Evolutionary conservation across 2,888 invertebrate species (phyloP), one percentile per base, ranked within the genome.

Genomic region (Loripinus fragilis): DNA sequence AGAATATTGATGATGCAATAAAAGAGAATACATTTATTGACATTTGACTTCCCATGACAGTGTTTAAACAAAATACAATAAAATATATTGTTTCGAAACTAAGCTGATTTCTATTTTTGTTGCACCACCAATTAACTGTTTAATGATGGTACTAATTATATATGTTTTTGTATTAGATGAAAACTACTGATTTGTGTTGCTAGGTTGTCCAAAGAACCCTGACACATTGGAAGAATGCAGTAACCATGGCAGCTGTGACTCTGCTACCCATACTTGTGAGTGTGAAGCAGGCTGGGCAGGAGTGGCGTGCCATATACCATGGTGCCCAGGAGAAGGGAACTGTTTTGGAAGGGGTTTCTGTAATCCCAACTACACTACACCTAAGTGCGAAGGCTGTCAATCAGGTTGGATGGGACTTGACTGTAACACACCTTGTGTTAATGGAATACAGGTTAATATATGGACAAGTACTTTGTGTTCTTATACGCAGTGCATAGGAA

Each of bases 371-470:
- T 86, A 83, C 23, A 84, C 85, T 38, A 86, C 89, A 0, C 90
- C 90, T 0, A 60, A 73, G 5, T 90, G 90, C 78, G 65, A 72
- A 12, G 78, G 86, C 71, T 90, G 90, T 77, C 42, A 78, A 2
- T 76, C 72, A 0, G 83, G 81, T 33, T 90, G 89, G 89, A 88
- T 87, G 86, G 90, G 90, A 2, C 82, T 83, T 38, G 88, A 87
- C 5, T 90, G 90, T 78, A 81, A 83, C 67, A 89, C 90, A n/a
- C 88, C 88, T 0, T 90, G 90, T 79, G 72, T 86, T 2, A 80
- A 90, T 72, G 90, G 90, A 10, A 35, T 60, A 12, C 82, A 83
- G 41, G 67, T 83, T 25, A 25, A 25, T 52, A 3, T n/a, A n/a
- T n/a, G n/a, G n/a, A n/a, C n/a, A n/a, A n/a, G n/a, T n/a, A n/a